Conservation (phyloP, 2,888 invertebrate species). For the Synanthedon andrenaeformis region DNA sequence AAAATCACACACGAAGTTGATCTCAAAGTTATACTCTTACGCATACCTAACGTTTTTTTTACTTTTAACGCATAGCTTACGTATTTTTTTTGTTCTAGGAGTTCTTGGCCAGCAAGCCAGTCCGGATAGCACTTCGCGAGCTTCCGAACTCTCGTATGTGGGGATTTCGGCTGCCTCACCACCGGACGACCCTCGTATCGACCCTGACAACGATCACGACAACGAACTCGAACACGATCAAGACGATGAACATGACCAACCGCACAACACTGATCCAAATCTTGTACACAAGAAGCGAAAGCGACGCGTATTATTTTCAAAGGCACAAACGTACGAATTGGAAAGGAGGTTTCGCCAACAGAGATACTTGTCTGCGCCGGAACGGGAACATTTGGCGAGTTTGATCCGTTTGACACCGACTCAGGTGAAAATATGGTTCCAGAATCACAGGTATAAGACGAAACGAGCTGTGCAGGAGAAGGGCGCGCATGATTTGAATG, state of each 20-base stretch:
- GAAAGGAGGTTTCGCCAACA: slow-evolving; percentile 96
- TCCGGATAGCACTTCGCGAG: slow-evolving; percentile 89
- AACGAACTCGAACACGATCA: slow-evolving; percentile 72
- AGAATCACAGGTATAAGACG: slow-evolving; percentile 98
- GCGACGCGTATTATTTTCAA: slow-evolving; percentile 95
- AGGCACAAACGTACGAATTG: slow-evolving; percentile 96
- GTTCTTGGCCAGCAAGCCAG: slow-evolving; percentile 78
- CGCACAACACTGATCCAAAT: slow-evolving; percentile 47
- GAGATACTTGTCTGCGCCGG: slow-evolving; percentile 96
- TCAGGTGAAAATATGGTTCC: slow-evolving; percentile 99
- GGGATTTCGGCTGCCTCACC: slow-evolving; percentile 52
- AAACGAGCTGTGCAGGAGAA: slow-evolving; percentile 98
- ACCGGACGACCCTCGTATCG: slow-evolving; percentile 45
- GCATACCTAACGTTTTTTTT: too few species aligned
- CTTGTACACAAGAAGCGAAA: slow-evolving; percentile 89
- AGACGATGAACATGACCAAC: slow-evolving; percentile 59
- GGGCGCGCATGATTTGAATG: slow-evolving; percentile 76
- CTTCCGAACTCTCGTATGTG: slow-evolving; percentile 78
- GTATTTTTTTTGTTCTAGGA: slow-evolving; percentile 38
- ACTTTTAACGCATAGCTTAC: too few species aligned
- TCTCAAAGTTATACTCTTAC: too few species aligned
- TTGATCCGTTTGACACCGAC: slow-evolving; percentile 96
- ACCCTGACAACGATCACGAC: slow-evolving; percentile 51
- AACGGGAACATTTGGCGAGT: slow-evolving; percentile 95
- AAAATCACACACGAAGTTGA: too few species aligned